Percentiles rank a stretch among this genome's conserved stretches.
Conservation (phyloP, 2,888 invertebrate genomes). For the Tenthredo livida region DNA sequence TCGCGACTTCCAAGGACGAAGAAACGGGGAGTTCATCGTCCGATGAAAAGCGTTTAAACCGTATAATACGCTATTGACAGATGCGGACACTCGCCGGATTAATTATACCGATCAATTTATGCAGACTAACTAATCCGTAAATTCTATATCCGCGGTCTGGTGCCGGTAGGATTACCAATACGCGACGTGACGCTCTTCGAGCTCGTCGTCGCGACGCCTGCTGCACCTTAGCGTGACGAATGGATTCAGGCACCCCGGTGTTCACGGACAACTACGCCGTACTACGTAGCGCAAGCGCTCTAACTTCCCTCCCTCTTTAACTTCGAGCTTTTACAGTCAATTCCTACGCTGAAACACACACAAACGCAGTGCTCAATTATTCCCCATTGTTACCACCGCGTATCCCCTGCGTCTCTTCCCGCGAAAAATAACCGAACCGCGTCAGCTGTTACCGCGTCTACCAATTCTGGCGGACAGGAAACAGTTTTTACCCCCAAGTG, state of each 20-base stretch:
- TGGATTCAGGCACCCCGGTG: slow-evolving; percentile 16
- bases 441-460: neutral
- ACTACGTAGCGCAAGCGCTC: slow-evolving; percentile 30
- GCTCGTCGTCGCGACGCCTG: slow-evolving; percentile 17
- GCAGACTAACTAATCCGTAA: neutral
- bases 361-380: slow-evolving; percentile 27
- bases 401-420: neutral
- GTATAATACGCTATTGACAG: neutral
- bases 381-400: slow-evolving; percentile 25
- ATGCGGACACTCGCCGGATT: slow-evolving; percentile 7
- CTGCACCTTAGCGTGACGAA: slow-evolving; percentile 45
- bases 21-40: neutral
- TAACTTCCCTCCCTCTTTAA: neutral
- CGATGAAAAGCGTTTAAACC: neutral
- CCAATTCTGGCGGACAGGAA: neutral
- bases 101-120: neutral
- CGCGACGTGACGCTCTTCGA: slow-evolving; percentile 3
- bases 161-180: neutral
- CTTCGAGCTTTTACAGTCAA: neutral
- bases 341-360: neutral
- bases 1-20: neutral
- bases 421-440: slow-evolving; percentile 36
- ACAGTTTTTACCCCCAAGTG: neutral
- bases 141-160: neutral
- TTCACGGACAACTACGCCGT: slow-evolving; percentile 42